Evolutionary conservation across 2,888 invertebrate genomes (phyloP), one percentile per base, ranked within the genome.

Genomic region (Chironomus tentans): DNA sequence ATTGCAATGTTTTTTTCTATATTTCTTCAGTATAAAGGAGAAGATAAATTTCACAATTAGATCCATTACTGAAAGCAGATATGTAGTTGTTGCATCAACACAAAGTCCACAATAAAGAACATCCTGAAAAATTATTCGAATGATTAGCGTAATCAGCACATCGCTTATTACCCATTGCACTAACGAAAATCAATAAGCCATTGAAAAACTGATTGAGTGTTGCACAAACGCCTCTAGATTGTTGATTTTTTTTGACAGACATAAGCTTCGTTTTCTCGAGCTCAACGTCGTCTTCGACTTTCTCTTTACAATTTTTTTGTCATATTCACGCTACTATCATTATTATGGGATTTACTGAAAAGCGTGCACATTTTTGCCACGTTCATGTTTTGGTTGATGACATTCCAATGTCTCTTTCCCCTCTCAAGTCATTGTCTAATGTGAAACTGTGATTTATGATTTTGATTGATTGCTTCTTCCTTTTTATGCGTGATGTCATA

Each of bases 131-230:
- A n/a, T n/a, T n/a, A n/a, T n/a, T n/a, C n/a, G n/a, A n/a, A n/a
- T n/a, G n/a, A n/a, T n/a, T n/a, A n/a, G n/a, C n/a, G n/a, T n/a
- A n/a, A n/a, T n/a, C n/a, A n/a, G n/a, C n/a, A n/a, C n/a, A n/a
- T n/a, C n/a, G n/a, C 7, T 38, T 38, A 38, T 38, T 38, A 80
- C 86, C 86, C 82, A 85, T 81, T 7, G 85, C 83, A 24, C 85
- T 84, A 46, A 83, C 81, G 70, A 84, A 83, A 76, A 85, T 84
- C 2, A 85, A 81, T 76, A 82, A 80, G 10, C 38, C 62, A 13
- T 70, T 21, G 12, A 70, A 50, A 18, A 68, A 4, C 12, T 70
- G 47, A 68, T 70, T 22, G 21, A 70, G 18, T 3, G 70, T 13
- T 38, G 22, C 65, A 24, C 21, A 65, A 24, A 65, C 7, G 24